phyloP scores from a whole-genome alignment of 2,888 invertebrate species.

The Leucozona laternaria region DNA sequence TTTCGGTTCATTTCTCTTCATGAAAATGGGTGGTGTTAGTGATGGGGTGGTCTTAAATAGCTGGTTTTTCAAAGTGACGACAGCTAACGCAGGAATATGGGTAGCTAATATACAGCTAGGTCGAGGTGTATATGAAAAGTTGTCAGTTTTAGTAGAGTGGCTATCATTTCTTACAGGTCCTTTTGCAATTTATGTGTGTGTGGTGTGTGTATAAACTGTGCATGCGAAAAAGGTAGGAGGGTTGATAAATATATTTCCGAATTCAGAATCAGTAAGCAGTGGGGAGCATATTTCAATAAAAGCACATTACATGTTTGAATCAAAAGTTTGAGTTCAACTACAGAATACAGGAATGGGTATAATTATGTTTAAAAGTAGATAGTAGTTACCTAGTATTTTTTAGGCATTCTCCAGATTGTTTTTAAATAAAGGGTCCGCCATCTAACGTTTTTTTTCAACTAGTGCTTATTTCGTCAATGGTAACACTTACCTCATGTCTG shows the following conservation, averaged over 20 bases:
- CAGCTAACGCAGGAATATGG: conserved; percentile 23
- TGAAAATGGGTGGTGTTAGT: background rate
- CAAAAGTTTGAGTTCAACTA: too few relatives aligned
- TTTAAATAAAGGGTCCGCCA: too few relatives aligned
- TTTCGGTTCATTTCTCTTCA: conserved; percentile 67
- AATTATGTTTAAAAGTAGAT: too few relatives aligned
- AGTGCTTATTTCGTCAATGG: too few relatives aligned
- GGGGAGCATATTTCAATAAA: conserved; percentile 23
- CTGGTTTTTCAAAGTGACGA: background rate
- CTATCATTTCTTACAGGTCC: conserved; percentile 51
- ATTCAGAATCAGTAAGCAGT: background rate
- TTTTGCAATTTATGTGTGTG: background rate
- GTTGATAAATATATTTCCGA: background rate
- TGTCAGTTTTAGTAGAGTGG: conserved; percentile 70
- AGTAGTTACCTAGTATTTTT: too few relatives aligned
- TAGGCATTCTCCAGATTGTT: too few relatives aligned
- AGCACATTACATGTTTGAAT: too few relatives aligned
- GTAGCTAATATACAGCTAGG: background rate
- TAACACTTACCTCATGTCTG: too few relatives aligned
- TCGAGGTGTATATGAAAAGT: conserved; percentile 47
- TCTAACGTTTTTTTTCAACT: too few relatives aligned
- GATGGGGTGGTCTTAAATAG: background rate
- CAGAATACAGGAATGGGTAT: too few relatives aligned
- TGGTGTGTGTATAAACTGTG: too few relatives aligned
- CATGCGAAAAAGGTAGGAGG: background rate